Evolutionary conservation across 2,113 vertebrate species (phyloP), one percentile per base, ranked within the genome.

Genomic region (Smithornis capensis): DNA sequence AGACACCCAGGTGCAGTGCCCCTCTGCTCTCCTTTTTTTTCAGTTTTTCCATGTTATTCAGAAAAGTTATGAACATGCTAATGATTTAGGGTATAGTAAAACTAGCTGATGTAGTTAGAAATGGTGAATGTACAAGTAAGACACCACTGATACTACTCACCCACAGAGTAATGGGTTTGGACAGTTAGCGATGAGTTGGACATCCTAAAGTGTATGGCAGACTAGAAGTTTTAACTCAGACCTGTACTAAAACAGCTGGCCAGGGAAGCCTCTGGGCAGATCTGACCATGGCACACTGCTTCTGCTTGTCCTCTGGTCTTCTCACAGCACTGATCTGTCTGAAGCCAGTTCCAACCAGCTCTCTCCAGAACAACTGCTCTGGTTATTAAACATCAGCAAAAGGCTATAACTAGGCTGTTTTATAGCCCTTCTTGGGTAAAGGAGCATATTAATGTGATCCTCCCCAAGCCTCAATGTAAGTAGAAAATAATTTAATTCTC

Each of bases 401-500:
- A 83, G 65, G 56, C 40, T 40, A 13, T 42, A 40, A n/a, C 33
- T 40, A 49, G 50, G 57, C 68, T 92, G 52, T 23, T 88, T 92
- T 55, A 53, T 50, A 88, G 76, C 45, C 40, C 52, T 93, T 92
- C 86, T 81, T 90, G 87, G 80, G 86, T 67, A 92, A 89, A 92
- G 68, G 38, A 92, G 53, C 76, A 81, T 83, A 93, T 83, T 92
- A 90, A 92, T 74, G 38, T 77, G 71, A 89, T 90, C 69, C 16
- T 97, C 55, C 71, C 64, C 86, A 86, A 95, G 90, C 94, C 55
- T 93, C 83, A 83, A 0, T 0, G 0, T 90, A 95, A 94, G 76
- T 18, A 94, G 90, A 89, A 93, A 93, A 94, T 96, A 95, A 96
- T 93, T 90, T 52, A 59, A 90, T 94, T 94, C 53, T 82, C 56